Percentiles rank a stretch among this genome's conserved stretches.
phyloP scores from a whole-genome alignment of 2,888 invertebrate species.

The Leptinotarsa peninsularis region DNA sequence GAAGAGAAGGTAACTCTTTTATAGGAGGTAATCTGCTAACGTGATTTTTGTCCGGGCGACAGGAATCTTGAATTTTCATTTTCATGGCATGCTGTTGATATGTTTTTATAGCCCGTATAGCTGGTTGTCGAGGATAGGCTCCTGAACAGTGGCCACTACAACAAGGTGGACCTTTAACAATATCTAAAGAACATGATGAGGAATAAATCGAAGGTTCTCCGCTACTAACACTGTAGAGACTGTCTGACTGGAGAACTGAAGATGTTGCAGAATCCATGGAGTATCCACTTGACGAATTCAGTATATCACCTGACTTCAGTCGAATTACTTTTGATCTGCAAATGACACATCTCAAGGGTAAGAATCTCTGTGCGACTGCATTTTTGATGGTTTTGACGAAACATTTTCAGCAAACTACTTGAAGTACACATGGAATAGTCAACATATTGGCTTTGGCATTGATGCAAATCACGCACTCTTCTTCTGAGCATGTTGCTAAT shows the following conservation, averaged over 20 bases:
- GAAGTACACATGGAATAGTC: constrained; percentile 95
- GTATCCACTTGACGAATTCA: constrained; percentile 78
- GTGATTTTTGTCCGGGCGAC: constrained; percentile 59
- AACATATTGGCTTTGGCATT: constrained; percentile 97
- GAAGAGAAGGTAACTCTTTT: constrained; percentile 75
- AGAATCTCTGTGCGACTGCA: constrained; percentile 91
- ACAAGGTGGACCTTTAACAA: constrained; percentile 62
- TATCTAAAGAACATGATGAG: constrained; percentile 65
- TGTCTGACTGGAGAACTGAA: constrained; percentile 83
- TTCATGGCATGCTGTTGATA: constrained; percentile 80
- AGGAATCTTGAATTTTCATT: constrained; percentile 67
- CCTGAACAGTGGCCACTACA: constrained; percentile 76
- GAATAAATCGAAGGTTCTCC: constrained; percentile 69
- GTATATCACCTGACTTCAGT: constrained; percentile 71
- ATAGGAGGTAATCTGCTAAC: constrained; percentile 84
- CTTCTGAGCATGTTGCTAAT: constrained; percentile 88
- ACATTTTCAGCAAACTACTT: constrained; percentile 94
- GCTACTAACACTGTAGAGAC: constrained; percentile 74
- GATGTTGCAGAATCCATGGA: constrained; percentile 71
- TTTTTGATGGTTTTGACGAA: constrained; percentile 98
- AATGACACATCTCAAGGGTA: constrained; percentile 93
- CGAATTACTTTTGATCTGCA: constrained; percentile 90
- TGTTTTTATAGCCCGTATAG: constrained; percentile 74
- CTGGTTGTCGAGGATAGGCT: constrained; percentile 76
- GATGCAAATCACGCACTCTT: constrained; percentile 97